Conservation (phyloP, 2,888 invertebrate genomes). For the Cheiracanthium punctorium region DNA sequence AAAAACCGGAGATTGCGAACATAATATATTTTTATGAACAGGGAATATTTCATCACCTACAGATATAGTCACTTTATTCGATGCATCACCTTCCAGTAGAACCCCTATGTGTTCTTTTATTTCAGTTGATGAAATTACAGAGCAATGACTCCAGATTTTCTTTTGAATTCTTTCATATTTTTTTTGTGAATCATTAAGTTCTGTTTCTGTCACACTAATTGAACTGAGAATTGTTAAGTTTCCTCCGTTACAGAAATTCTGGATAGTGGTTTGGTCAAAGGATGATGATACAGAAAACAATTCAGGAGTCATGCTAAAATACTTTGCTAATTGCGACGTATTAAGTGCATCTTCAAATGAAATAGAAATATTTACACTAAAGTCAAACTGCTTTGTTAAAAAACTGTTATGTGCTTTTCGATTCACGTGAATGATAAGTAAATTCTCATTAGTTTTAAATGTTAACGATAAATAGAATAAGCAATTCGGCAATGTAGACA, state of each 20-base stretch:
- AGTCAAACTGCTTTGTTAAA: not conserved
- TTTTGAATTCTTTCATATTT: not conserved
- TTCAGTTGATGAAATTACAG: not conserved
- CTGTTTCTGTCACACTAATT: not conserved
- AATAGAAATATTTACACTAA: not conserved
- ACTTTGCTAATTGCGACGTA: not conserved
- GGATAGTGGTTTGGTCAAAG: not conserved
- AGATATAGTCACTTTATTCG: not conserved
- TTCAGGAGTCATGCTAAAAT: not conserved
- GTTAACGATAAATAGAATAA: not conserved
- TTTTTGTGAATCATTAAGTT: not conserved
- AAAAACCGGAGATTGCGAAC: conserved; percentile 43
- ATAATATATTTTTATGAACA: conserved; percentile 37
- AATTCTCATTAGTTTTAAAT: not conserved
- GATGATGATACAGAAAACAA: not conserved
- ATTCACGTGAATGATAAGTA: not conserved
- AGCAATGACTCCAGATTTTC: not conserved
- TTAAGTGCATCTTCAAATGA: not conserved
- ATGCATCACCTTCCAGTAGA: not conserved
- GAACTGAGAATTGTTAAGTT: not conserved
- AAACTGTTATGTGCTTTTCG: not conserved
- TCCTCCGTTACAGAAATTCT: not conserved
- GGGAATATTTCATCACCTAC: conserved; percentile 15
- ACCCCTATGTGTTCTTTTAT: not conserved
- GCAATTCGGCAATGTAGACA: not conserved